Evolutionary conservation across 92 coral and sea anemone genomes (phyloP).

Genomic region (Ricordea florida): DNA sequence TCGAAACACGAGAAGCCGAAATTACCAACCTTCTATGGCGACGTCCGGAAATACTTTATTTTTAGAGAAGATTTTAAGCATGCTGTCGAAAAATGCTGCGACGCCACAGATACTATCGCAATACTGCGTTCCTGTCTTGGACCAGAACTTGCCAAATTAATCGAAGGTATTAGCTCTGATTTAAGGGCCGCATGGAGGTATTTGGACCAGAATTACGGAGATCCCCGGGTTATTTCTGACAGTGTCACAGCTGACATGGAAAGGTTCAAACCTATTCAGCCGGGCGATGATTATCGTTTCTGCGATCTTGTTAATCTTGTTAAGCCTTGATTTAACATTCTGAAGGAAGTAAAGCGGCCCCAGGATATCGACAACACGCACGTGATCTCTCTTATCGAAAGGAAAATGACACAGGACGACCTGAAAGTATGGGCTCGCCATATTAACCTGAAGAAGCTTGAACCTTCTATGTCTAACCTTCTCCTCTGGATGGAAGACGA

Average conservation of each 20-base stretch:
- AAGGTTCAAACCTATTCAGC: conserved; percentile 37
- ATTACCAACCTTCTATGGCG: conserved; percentile 44
- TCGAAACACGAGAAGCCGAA: conserved; percentile 57
- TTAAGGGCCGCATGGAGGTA: conserved; percentile 36
- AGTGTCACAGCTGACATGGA: conserved; percentile 36
- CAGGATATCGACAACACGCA: conserved; percentile 61
- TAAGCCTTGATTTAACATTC: conserved; percentile 9
- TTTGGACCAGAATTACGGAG: conserved; percentile 52
- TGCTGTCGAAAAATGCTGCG: conserved; percentile 48
- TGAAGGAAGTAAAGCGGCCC: conserved; percentile 51
- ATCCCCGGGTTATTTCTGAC: conserved; percentile 45
- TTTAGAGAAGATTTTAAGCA: conserved; percentile 61
- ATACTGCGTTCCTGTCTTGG: conserved; percentile 51
- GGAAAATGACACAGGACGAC: conserved; percentile 58
- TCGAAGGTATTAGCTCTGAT: conserved; percentile 43
- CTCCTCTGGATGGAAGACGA: conserved; percentile 58
- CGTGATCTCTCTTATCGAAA: conserved; percentile 14
- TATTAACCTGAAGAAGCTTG: conserved; percentile 17
- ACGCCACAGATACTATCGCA: conserved; percentile 50
- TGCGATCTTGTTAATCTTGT: conserved; percentile 60
- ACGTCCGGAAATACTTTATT: conserved; percentile 55
- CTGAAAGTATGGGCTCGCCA: conserved; percentile 55
- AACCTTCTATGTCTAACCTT: conserved; percentile 57
- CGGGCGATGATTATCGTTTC: conserved; percentile 57
- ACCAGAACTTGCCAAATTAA: conserved; percentile 41